A percentile compares a stretch with the other conserved stretches of the same genome.
Conservation (phyloP, 2,888 invertebrate species). For the Microplitis manilae region DNA sequence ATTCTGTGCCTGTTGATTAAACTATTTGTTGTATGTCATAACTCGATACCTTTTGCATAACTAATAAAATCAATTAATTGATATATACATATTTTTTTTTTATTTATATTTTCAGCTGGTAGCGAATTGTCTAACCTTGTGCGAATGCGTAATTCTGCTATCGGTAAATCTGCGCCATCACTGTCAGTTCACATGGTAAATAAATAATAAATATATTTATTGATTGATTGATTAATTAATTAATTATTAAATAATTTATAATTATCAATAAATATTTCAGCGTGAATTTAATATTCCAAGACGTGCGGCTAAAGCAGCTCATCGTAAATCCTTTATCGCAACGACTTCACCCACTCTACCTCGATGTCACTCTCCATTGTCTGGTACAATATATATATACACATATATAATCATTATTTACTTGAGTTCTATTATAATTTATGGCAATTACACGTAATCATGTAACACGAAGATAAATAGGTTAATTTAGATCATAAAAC, state of each 20-base stretch:
- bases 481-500: slow-evolving; percentile 42
- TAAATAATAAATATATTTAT: slow-evolving; percentile 15
- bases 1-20: not conserved
- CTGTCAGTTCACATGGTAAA: slow-evolving; percentile 83
- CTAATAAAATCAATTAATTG: slow-evolving; percentile 2
- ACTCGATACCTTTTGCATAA: slow-evolving; percentile 26
- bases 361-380: slow-evolving; percentile 85
- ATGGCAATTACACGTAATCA: slow-evolving; percentile 25
- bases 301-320: slow-evolving; percentile 76
- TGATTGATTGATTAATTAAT: slow-evolving; percentile 26
- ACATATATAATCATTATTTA: not conserved
- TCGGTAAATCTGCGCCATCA: slow-evolving; percentile 96
- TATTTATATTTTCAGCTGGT: slow-evolving; percentile 62
- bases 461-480: slow-evolving; percentile 38
- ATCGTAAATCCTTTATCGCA: slow-evolving; percentile 83
- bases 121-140: slow-evolving; percentile 82
- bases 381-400: slow-evolving; percentile 70
- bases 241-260: slow-evolving; percentile 13
- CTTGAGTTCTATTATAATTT: slow-evolving; percentile 3
- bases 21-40: not conserved
- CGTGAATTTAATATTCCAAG: slow-evolving; percentile 72
- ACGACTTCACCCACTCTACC: slow-evolving; percentile 83
- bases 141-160: slow-evolving; percentile 88
- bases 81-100: slow-evolving; percentile 40
- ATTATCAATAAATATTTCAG: slow-evolving; percentile 55